These are phyloP conservation scores for Bombus cullumanus DNA, from an alignment of 1,140 invertebrate genomes.

Conservation along the genomic window DNA sequence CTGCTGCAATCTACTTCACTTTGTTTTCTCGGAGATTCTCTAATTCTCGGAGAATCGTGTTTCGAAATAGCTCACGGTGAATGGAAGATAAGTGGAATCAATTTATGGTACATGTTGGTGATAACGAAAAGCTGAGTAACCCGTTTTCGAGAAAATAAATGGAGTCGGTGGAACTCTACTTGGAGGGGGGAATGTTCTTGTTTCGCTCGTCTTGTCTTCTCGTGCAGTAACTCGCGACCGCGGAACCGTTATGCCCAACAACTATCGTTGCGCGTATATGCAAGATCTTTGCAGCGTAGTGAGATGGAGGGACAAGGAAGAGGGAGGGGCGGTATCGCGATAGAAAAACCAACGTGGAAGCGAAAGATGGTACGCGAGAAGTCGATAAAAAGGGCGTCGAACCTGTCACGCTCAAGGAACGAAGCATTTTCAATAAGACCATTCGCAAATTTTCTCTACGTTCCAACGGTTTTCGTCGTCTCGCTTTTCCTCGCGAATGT, in stretches of 20 bases:
- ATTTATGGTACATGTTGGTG: background rate
- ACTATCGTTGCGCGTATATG: constrained; percentile 51
- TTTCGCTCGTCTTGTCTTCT: constrained; percentile 54
- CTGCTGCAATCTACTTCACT: background rate
- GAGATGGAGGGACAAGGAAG: background rate
- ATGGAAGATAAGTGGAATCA: constrained; percentile 4
- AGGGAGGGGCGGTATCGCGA: background rate
- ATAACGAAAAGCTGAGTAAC: background rate
- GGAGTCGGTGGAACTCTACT: background rate
- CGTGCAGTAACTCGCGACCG: constrained; percentile 68
- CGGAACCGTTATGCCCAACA: constrained; percentile 69
- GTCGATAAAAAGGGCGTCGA: constrained; percentile 31
- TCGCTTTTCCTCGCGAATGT: background rate
- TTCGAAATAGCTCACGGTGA: background rate
- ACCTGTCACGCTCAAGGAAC: background rate
- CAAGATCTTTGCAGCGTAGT: constrained; percentile 7
- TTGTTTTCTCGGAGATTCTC: background rate
- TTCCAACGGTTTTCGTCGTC: background rate
- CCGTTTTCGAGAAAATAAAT: constrained; percentile 32
- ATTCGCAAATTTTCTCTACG: background rate
- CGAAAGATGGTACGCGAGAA: background rate
- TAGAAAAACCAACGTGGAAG: constrained; percentile 23
- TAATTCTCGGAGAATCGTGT: background rate
- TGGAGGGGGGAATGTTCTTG: background rate
- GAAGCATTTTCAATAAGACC: background rate